Percentiles rank a stretch among this genome's conserved stretches.
Conservation (phyloP, 2,113 vertebrate genomes). For the Chlorodrepanis virens region DNA sequence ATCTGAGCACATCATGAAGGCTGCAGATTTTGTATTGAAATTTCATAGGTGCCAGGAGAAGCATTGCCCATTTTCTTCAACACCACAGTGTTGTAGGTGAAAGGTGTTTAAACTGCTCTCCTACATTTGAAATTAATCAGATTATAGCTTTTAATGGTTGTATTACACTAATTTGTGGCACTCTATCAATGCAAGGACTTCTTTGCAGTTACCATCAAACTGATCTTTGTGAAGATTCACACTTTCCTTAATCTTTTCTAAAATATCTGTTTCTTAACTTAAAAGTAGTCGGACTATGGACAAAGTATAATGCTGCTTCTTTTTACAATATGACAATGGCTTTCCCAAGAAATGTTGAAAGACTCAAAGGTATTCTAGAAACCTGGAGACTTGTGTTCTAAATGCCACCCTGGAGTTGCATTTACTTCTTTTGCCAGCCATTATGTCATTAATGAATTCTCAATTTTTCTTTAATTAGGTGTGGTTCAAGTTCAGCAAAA, state of each 20-base stretch:
- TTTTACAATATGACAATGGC: neutral
- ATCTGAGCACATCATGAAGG: neutral
- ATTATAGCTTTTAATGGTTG: slow-evolving; percentile 20
- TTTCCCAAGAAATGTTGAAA: neutral
- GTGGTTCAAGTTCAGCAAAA: slow-evolving; percentile 91
- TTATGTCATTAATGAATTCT: slow-evolving; percentile 20
- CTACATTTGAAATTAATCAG: neutral
- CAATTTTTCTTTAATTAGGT: slow-evolving; percentile 67
- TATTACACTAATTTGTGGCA: slow-evolving; percentile 6
- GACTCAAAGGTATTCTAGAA: neutral
- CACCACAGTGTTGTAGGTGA: neutral
- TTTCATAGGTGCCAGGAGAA: neutral
- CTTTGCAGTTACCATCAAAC: neutral
- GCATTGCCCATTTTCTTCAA: neutral
- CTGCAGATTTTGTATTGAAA: neutral
- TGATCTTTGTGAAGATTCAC: neutral
- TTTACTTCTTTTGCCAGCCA: neutral
- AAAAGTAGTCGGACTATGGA: neutral
- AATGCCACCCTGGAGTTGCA: slow-evolving; percentile 5
- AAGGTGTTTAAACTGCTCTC: neutral
- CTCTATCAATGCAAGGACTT: neutral
- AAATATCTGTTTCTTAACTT: slow-evolving; percentile 1
- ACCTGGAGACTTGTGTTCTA: neutral
- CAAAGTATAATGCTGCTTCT: neutral
- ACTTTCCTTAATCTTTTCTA: slow-evolving; percentile 3